Conservation (phyloP, 2,113 vertebrate genomes). For the Brienomyrus brachyistius region DNA sequence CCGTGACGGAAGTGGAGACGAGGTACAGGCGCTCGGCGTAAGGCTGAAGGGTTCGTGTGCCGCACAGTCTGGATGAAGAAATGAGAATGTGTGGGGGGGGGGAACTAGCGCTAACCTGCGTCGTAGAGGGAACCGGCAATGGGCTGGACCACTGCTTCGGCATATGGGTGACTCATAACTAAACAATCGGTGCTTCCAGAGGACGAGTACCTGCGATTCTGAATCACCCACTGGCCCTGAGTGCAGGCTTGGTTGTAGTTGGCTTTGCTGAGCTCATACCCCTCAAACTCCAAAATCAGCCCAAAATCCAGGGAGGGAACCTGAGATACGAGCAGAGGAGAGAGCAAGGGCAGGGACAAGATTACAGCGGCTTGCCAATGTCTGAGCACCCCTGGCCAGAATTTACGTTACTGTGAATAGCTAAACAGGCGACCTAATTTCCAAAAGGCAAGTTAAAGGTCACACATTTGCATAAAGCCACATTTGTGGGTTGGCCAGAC, state of each 20-base stretch:
- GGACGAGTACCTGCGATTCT: slow-evolving; percentile 70
- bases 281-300: slow-evolving; percentile 77
- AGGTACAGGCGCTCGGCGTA: slow-evolving; percentile 71
- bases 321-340: slow-evolving; percentile 48
- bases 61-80: slow-evolving; percentile 68
- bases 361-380: not conserved
- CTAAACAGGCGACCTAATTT: not conserved
- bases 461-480: not conserved
- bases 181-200: not conserved
- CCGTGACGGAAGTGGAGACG: slow-evolving; percentile 52
- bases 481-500: not conserved
- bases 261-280: slow-evolving; percentile 74
- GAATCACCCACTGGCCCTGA: slow-evolving; percentile 84
- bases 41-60: slow-evolving; percentile 69
- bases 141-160: not conserved
- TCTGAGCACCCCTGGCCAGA: not conserved
- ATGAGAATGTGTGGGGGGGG: not conserved
- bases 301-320: slow-evolving; percentile 70
- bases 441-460: not conserved
- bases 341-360: not conserved
- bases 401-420: not conserved
- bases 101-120: not conserved
- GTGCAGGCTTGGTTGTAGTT: slow-evolving; percentile 67
- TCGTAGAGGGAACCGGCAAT: not conserved
- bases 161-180: not conserved